Base-by-base conservation (phyloP, 2,888 invertebrate genomes). In the Rhorus exstirpatorius region DNA sequence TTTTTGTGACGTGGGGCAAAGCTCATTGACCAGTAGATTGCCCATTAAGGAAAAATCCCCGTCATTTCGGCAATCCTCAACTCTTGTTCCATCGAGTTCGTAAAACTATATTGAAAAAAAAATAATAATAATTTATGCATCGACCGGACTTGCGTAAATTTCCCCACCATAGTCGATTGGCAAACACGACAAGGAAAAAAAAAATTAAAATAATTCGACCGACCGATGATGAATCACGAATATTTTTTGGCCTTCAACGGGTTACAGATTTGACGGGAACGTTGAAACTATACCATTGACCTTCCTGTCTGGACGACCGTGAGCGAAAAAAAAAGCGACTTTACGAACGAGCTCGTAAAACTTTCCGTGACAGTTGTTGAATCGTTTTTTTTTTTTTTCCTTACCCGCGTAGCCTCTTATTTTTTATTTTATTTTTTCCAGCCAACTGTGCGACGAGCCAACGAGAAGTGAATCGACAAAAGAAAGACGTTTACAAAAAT, bases 211-310 rank as follows among this genome's bases (percentile, higher is more conserved):
- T 72, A 46, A 19, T 41, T 60, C 51, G 12, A 71, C 53, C 77
- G 68, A 53, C 74, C 68, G 78, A 41, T 14, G 44, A 70, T 82
- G 82, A 82, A 79, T 82, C 82, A 82, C 60, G 65, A 65, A 60
- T 26, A 58, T 71, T 35, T 55, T 55, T 60, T 38, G 60, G 49
- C 82, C 82, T 71, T 75, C 46, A 55, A 31, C 49, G 35, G 38
- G 8, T n/a, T 38, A 78, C 71, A 58, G 70, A 60, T 71, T 79
- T 65, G 35, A n/a, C 35, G 58, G 71, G 49, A 74, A 19, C 67
- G 68, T 68, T 44, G 35, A 10, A 17, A 75, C 74, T 68, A 41
- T 68, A 61, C 68, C 55, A 63, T 74, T 67, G 75, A 79, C 82
- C 82, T 82, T 79, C 70, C 21, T 70, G 63, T 19, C 35, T 24